These are phyloP conservation scores for Sesia bembeciformis DNA, from an alignment of 2,888 invertebrate species.

Conservation along the genomic window DNA sequence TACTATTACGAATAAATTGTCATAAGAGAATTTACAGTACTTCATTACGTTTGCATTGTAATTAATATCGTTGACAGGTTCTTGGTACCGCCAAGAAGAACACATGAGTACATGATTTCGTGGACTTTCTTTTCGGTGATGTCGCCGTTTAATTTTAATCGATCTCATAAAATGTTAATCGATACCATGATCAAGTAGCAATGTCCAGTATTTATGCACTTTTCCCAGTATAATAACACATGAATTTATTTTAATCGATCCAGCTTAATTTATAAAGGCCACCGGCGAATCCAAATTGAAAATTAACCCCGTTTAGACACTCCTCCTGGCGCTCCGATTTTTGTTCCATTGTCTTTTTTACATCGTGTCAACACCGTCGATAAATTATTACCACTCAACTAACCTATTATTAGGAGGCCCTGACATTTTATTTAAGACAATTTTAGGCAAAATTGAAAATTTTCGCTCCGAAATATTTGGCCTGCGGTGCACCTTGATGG, in stretches of 20 bases:
- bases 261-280: conserved; percentile 56
- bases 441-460: conserved; percentile 62
- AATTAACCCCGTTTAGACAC: conserved; percentile 66
- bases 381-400: conserved; percentile 62
- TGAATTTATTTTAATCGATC: conserved; percentile 48
- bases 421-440: conserved; percentile 63
- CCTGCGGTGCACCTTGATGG: conserved; percentile 55
- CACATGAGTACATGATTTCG: conserved; percentile 22
- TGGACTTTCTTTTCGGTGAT: conserved; percentile 29
- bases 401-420: conserved; percentile 61
- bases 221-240: conserved; percentile 36
- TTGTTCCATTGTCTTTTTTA: conserved; percentile 42
- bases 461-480: conserved; percentile 40
- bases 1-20: too few relatives aligned
- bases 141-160: conserved; percentile 42
- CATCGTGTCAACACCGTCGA: conserved; percentile 63
- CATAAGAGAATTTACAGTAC: conserved; percentile 12
- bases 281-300: conserved; percentile 66
- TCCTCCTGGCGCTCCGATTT: conserved; percentile 52
- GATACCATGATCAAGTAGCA: conserved; percentile 36
- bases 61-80: conserved; percentile 1
- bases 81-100: conserved; percentile 23
- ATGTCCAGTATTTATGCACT: conserved; percentile 45
- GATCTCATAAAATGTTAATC: conserved; percentile 42
- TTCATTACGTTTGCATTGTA: conserved; percentile 14